Evolutionary conservation across 2,888 invertebrate genomes (phyloP).

Genomic region (Agrochola circellaris): DNA sequence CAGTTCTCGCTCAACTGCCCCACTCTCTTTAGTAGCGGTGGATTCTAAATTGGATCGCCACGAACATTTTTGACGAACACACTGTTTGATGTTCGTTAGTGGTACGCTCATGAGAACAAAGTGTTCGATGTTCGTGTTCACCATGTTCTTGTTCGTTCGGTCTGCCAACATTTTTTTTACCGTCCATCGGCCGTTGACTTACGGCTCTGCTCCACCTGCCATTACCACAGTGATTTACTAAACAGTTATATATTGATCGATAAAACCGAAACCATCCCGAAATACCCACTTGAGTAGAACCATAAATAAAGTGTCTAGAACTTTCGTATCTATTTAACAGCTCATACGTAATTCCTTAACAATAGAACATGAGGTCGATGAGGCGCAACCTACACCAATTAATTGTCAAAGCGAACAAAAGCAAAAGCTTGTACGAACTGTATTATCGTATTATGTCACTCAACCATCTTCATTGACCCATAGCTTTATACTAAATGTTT

Average conservation of each 20-base stretch:
- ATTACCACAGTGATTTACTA: neutral
- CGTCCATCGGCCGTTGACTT: neutral
- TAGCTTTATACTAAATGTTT: neutral
- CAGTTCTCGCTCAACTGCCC: too few relatives aligned
- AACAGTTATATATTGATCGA: too few relatives aligned
- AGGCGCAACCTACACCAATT: slow-evolving; percentile 59
- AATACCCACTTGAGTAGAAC: neutral
- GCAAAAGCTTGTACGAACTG: slow-evolving; percentile 52
- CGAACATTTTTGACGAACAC: too few relatives aligned
- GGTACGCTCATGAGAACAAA: too few relatives aligned
- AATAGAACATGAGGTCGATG: slow-evolving; percentile 49
- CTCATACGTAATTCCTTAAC: slow-evolving; percentile 39
- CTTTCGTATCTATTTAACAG: slow-evolving; percentile 13
- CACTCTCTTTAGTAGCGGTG: too few relatives aligned
- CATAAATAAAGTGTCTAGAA: slow-evolving; percentile 4
- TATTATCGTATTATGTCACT: slow-evolving; percentile 48
- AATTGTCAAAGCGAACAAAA: slow-evolving; percentile 55
- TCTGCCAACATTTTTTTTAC: neutral
- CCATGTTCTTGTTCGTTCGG: too few relatives aligned
- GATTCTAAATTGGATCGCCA: too few relatives aligned
- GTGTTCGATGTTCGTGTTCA: too few relatives aligned
- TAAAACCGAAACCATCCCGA: neutral
- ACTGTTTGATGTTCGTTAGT: too few relatives aligned
- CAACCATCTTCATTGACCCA: slow-evolving; percentile 5
- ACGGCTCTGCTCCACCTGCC: neutral